Percentiles rank a stretch among this genome's conserved stretches.
These are phyloP conservation scores for Andricus grossulariae DNA, from an alignment of 1,140 invertebrate species.

Conservation along the genomic window DNA sequence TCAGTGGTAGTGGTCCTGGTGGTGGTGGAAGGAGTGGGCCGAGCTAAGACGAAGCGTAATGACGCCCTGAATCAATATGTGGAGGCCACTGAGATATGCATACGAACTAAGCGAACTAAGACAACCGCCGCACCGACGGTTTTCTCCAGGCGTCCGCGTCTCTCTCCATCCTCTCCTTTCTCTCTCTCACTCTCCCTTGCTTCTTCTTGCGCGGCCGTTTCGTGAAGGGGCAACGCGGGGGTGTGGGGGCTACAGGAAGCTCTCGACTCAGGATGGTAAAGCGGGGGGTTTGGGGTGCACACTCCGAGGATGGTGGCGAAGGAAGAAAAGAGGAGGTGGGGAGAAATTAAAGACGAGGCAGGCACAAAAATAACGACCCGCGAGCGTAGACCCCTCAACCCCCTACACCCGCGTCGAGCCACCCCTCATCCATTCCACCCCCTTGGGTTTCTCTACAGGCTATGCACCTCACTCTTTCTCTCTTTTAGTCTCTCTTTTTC, in stretches of 20 bases:
- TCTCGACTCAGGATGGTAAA: slow-evolving; percentile 32
- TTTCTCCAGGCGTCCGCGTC: slow-evolving; percentile 55
- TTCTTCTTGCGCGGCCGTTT: slow-evolving; percentile 51
- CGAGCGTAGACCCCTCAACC: slow-evolving; percentile 57
- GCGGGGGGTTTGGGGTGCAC: slow-evolving; percentile 36
- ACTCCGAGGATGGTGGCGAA: slow-evolving; percentile 40
- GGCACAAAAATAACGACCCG: slow-evolving; percentile 76
- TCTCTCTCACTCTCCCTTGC: slow-evolving; percentile 44
- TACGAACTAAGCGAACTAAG: slow-evolving; percentile 73
- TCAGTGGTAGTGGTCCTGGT: slow-evolving; percentile 49
- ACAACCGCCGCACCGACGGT: slow-evolving; percentile 66
- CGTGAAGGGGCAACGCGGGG: slow-evolving; percentile 37
- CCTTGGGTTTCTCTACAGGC: slow-evolving; percentile 32
- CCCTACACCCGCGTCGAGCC: slow-evolving; percentile 47
- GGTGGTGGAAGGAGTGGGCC: slow-evolving; percentile 66
- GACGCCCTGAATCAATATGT: slow-evolving; percentile 74
- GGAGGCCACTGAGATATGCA: slow-evolving; percentile 71
- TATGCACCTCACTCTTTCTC: slow-evolving; percentile 50
- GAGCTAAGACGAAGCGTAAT: slow-evolving; percentile 72
- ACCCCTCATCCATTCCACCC: slow-evolving; percentile 43
- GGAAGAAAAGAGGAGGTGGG: slow-evolving; percentile 49
- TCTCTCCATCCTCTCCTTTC: slow-evolving; percentile 44
- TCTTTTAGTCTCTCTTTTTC: slow-evolving; percentile 51
- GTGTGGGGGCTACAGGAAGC: slow-evolving; percentile 38
- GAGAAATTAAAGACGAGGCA: slow-evolving; percentile 75